Evolutionary conservation across 2,113 vertebrate genomes (phyloP), one percentile per base, ranked within the genome.

Genomic region (Steatornis caripensis): DNA sequence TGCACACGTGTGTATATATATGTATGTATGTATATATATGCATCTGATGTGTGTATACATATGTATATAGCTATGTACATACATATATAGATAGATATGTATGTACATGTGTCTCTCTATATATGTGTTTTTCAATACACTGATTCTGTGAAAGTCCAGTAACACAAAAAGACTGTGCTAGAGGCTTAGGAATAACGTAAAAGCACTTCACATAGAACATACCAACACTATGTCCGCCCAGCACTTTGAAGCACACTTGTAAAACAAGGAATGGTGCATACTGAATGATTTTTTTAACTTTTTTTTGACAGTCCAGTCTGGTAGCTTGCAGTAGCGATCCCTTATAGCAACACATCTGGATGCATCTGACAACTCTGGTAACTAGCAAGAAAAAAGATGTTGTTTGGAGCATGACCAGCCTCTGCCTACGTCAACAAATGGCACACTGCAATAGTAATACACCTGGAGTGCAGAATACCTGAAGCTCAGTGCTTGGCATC

Each of bases 71-170:
- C 24, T 24, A 8, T 17, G 39, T 34, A 8, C 6, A 45, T 43
- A n/a, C n/a, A n/a, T 20, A 34, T 23, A 4, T 43, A 43, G 11
- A 43, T 43, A 43, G 15, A 43, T 43, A 43, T 43, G 41, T 43
- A 17, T 5, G 34, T 21, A 10, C 9, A 1, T 30, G 11, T 29
- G 6, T 51, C 2, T 5, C 2, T 36, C 2, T 61, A 3, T 46
- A 2, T 37, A 8, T 29, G 10, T 30, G 15, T 16, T 74, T 76
- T 49, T 62, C 27, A 83, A 10, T 34, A 46, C 2, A 27, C 6
- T 7, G 43, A 39, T 72, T 55, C 36, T 61, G 21, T 90, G 22
- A 20, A 61, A 86, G 27, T 34, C 24, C 62, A 41, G 21, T 53
- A 84, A 60, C 12, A 69, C n/a, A 39, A 74, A 70, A 79, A 72